Percentiles rank a stretch among this genome's conserved stretches.
Conservation (phyloP, 2,113 vertebrate genomes). For the Aegithalos caudatus region DNA sequence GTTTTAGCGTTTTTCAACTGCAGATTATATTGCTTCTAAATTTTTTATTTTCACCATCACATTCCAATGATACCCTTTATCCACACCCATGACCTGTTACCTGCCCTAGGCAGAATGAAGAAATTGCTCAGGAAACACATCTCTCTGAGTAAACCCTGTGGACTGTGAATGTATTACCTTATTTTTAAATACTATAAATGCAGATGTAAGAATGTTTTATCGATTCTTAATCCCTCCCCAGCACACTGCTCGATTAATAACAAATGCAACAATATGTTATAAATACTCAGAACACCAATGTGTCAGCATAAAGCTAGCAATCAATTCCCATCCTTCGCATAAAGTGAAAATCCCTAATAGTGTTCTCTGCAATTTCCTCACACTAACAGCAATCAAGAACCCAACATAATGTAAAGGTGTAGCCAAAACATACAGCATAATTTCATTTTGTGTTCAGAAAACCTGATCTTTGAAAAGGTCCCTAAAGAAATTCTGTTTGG, state of each 20-base stretch:
- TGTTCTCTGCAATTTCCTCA: neutral
- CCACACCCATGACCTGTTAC: neutral
- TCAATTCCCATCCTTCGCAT: neutral
- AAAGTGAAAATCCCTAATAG: constrained; percentile 29
- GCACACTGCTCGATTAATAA: constrained; percentile 35
- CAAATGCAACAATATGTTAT: constrained; percentile 39
- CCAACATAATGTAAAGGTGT: neutral
- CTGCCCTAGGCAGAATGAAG: neutral
- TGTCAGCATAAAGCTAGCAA: constrained; percentile 24
- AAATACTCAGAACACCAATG: constrained; percentile 22
- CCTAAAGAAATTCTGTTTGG: neutral
- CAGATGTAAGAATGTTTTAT: constrained; percentile 15
- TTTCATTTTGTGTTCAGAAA: neutral
- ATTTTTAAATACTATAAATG: constrained; percentile 47
- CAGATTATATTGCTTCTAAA: neutral
- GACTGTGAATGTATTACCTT: neutral
- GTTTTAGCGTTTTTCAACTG: neutral
- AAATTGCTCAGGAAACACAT: neutral
- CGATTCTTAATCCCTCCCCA: constrained; percentile 2
- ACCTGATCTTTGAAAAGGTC: neutral
- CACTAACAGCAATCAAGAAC: neutral
- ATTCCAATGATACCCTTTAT: neutral
- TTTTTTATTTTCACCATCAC: neutral
- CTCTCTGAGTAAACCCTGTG: neutral
- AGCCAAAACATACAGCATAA: neutral